phyloP scores from a whole-genome alignment of 1,140 invertebrate species.

The Musca domestica region DNA sequence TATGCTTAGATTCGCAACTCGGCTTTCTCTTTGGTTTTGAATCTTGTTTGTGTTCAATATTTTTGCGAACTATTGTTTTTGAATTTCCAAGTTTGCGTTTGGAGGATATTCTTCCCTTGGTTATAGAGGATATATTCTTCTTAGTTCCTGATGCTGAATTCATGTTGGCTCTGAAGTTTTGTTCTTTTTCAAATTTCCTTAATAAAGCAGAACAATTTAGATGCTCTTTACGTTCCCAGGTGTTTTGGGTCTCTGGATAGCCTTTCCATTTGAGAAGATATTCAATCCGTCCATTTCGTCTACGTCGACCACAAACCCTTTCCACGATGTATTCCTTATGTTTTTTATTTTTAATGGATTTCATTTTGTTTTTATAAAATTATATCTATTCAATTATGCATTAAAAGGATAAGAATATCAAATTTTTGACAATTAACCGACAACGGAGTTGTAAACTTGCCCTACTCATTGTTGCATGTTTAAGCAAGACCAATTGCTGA shows the following conservation, averaged over 20 bases:
- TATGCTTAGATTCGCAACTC: too few relatives aligned
- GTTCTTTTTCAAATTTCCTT: constrained; percentile 77
- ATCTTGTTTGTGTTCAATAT: not conserved
- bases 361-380: too few relatives aligned
- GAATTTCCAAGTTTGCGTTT: constrained; percentile 25
- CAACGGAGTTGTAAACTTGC: too few relatives aligned
- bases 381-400: too few relatives aligned
- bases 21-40: too few relatives aligned
- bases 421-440: too few relatives aligned
- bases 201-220: constrained; percentile 93
- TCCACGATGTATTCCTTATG: constrained; percentile 83
- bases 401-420: too few relatives aligned
- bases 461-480: too few relatives aligned
- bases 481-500: too few relatives aligned
- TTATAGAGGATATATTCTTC: too few relatives aligned
- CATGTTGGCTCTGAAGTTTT: too few relatives aligned
- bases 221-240: constrained; percentile 88
- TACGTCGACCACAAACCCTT: constrained; percentile 76
- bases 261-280: constrained; percentile 91
- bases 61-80: constrained; percentile 15
- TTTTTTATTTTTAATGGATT: constrained; percentile 24
- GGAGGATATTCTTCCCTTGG: constrained; percentile 16
- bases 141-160: too few relatives aligned
- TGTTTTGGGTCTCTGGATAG: constrained; percentile 77
- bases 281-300: constrained; percentile 71